Base-by-base conservation (phyloP, 92 coral and sea anemone species). In the Meandrina meandrites region DNA sequence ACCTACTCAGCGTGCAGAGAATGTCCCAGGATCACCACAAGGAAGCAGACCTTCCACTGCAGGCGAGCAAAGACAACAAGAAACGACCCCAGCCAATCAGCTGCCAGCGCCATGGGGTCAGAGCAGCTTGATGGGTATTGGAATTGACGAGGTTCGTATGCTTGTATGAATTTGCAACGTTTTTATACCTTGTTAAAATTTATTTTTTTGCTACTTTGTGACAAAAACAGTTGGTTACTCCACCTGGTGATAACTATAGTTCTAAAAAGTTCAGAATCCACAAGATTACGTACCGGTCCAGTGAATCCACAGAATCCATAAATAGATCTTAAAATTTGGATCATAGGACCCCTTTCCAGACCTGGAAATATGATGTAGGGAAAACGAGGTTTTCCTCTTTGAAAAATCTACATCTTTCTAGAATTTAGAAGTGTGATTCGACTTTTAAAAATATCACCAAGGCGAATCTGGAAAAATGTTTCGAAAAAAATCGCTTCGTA, bases 71-170 rank as follows among this genome's bases (percentile, higher is more conserved):
- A 69, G 75, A 32, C 68, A 47, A 28, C 73, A 50, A 28, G 85
- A 28, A 17, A 45, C 86, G 7, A 37, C 76, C 76, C 88, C 86
- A 19, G 85, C 64, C 22, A 84, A 56, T 71, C 93, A 88, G 30
- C 88, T 91, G 74, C 17, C 71, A 60, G 79, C 51, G 11, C 83
- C 91, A 17, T 93, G 93, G 96, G 87, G 77, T 18, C 88, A 92
- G 31, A 82, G 70, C 8, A 86, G 79, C 9, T 70, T 85, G 71
- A 92, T 92, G 37, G 89, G 93, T 37, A 92, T 97, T 80, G 99
- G 99, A 76, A 93, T 97, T 81, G 94, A 97, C 32, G 99, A 97
- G 94, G 99, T 96, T 71, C 36, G 80, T 84, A 37, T 37, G 24
- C 12, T n/a, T n/a, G 28, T 36, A 30, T 28, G 4, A 60, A 21